These are phyloP conservation scores for Stegostoma tigrinum DNA, from an alignment of 2,113 vertebrate species.

Conservation along the genomic window DNA sequence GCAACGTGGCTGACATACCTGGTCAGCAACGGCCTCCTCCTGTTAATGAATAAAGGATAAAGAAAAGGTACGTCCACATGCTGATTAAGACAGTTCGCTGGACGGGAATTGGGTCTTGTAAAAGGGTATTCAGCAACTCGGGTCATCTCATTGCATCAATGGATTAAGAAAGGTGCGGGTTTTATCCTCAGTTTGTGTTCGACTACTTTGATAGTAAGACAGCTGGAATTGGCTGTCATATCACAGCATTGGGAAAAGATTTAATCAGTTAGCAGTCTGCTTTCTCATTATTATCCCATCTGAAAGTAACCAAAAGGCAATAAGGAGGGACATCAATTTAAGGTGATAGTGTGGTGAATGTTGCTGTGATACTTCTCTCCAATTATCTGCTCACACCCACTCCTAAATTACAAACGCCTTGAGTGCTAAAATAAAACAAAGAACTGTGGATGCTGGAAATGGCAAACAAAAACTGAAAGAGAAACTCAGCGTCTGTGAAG, in stretches of 20 bases:
- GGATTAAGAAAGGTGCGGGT: not conserved
- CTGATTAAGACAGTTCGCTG: no score
- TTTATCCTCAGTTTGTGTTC: not conserved
- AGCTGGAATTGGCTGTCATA: not conserved
- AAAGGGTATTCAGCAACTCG: not conserved
- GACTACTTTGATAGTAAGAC: not conserved
- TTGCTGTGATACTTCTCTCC: not conserved
- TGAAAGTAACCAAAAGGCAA: not conserved
- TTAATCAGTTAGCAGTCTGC: not conserved
- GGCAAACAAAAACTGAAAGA: no score
- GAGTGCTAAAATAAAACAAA: no score
- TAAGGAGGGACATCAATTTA: not conserved
- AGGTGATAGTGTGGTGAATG: not conserved
- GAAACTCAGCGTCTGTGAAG: no score
- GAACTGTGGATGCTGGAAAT: no score
- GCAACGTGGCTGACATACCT: no score
- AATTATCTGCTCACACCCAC: not conserved
- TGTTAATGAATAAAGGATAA: no score
- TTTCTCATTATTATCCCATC: not conserved
- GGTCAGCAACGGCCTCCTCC: no score
- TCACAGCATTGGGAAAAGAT: not conserved
- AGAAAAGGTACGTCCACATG: no score
- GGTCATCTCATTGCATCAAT: no score
- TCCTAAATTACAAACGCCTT: not conserved
- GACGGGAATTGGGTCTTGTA: not conserved